Evolutionary conservation across 92 coral and sea anemone species (phyloP), one percentile per base, ranked within the genome.

Genomic region (Phenganax subtilis): DNA sequence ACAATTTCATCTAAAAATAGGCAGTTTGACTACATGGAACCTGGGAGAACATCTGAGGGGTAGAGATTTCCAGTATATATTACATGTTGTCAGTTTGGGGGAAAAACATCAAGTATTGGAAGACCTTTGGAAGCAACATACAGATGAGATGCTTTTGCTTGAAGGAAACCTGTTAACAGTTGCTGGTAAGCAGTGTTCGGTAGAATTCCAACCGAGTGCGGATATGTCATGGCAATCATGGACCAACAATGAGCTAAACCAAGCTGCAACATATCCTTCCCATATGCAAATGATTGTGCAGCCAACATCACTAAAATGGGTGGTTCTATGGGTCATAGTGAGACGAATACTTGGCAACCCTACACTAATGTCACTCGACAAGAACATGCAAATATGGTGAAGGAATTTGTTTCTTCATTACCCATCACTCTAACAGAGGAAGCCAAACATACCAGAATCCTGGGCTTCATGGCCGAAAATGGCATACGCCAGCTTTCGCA

Each of bases 141-240:
- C 91, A 8, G 85, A 82, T 16, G 93, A 90, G 71, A 90, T 90
- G 93, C 76, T 30, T 3, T 58, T 90, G 87, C 70, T 90, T 54
- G 90, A 90, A 81, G 93, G 93, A 28, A 90, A 90, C 56, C 60
- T 81, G 25, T 25, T 77, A 8, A 75, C 53, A 44, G 77, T 90
- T 75, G 80, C 70, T 78, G 87, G 80, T 12, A 56, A 87, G n/a
- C 47, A 71, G 76, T 71, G 76, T 71, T 30, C 76, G 7, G 37
- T 71, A n/a, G 76, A 71, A 37, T 67, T 67, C 30, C 73, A 67
- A 8, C 73, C 73, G 30, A 67, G 47, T 37, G 47, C 47, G 47
- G 47, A 37, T 37, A 37, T 37, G 47, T 37, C 47, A 37, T 37
- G 47, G 73, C 73, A 67, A 37, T 16, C 28, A 3, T 67, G 73